Base-by-base conservation (phyloP, 1,140 invertebrate genomes). In the Euborellia annulipes region DNA sequence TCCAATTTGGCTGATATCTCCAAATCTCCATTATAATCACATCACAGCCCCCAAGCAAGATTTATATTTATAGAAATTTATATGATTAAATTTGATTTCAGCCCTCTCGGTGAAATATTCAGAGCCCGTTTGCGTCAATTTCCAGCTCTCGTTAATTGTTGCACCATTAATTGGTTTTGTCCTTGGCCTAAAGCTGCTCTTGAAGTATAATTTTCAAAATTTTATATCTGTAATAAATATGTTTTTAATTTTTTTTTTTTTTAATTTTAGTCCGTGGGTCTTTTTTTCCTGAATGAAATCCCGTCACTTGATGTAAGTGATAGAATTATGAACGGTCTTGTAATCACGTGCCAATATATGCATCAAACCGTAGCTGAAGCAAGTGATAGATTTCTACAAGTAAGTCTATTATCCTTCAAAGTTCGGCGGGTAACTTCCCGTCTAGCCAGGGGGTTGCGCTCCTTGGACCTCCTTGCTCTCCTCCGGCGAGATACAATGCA, bases 161-260 rank as follows among this genome's bases (percentile, higher is more conserved):
- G 78, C 55, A 82, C 79, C 0, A 82, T 84, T 47, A 77, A 84
- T 60, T 83, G 79, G 78, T 83, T 81, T 57, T 72, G 66, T 52
- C 65, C 71, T 9, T 79, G 77, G 78, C 76, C 78, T 2, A 65
- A 73, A 34, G 66, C 70, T 41, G 76, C 78, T 6, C 57, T 80
- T 32, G 63, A 68, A 58, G 69, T 72, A 6, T 38, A 13, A 8
- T 3, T 20, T 20, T n/a, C 23, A 44, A 3, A 44, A 11, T n/a
- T 17, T 32, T 34, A 19, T 22, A 27, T 27, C 14, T 46, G 22
- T 9, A 16, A 45, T 37, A 14, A 13, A 8, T 37, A 44, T 30
- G 36, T 36, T 43, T 23, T 38, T 16, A 21, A 36, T 20, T 38
- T 21, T 13, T 45, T 19, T 2, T 22, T 30, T 43, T 22, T 50